A percentile compares a stretch with the other conserved stretches of the same genome.
These are phyloP conservation scores for Danio tinwini DNA, from an alignment of 2,797 vertebrate species.

Conservation along the genomic window DNA sequence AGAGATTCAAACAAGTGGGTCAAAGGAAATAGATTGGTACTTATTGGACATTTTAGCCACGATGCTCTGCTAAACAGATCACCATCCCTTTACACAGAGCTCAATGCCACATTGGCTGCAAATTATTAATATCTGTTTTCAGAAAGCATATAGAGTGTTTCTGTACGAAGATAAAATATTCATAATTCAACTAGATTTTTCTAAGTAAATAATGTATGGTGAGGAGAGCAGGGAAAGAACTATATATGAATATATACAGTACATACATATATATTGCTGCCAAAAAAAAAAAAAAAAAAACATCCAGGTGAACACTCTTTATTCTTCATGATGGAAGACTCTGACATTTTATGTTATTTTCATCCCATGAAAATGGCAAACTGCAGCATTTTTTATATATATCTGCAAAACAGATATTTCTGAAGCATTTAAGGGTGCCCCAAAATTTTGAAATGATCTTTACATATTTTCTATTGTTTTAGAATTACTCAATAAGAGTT, in stretches of 20 bases:
- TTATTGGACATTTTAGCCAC: slow-evolving; percentile 23
- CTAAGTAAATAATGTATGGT: slow-evolving; percentile 68
- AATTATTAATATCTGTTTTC: slow-evolving; percentile 56
- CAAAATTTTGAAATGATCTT: too few species aligned
- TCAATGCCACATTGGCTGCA: neutral
- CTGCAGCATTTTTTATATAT: too few species aligned
- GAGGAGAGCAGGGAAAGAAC: slow-evolving; percentile 50
- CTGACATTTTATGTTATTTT: too few species aligned
- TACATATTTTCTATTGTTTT: too few species aligned
- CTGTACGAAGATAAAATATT: slow-evolving; percentile 69
- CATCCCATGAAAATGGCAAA: too few species aligned
- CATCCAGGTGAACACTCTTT: too few species aligned
- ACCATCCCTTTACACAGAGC: neutral
- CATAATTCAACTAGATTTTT: slow-evolving; percentile 56
- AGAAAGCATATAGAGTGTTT: slow-evolving; percentile 51
- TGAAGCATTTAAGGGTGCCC: too few species aligned
- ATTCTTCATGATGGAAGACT: too few species aligned
- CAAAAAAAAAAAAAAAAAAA: too few species aligned
- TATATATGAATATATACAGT: slow-evolving; percentile 2
- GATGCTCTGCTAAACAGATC: neutral
- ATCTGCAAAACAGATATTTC: too few species aligned
- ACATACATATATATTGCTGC: neutral
- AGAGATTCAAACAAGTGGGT: slow-evolving; percentile 14
- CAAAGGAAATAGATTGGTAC: slow-evolving; percentile 24
- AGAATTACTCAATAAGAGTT: too few species aligned